Base-by-base conservation (phyloP, 2,888 invertebrate genomes). In the Napeogenes inachia region DNA sequence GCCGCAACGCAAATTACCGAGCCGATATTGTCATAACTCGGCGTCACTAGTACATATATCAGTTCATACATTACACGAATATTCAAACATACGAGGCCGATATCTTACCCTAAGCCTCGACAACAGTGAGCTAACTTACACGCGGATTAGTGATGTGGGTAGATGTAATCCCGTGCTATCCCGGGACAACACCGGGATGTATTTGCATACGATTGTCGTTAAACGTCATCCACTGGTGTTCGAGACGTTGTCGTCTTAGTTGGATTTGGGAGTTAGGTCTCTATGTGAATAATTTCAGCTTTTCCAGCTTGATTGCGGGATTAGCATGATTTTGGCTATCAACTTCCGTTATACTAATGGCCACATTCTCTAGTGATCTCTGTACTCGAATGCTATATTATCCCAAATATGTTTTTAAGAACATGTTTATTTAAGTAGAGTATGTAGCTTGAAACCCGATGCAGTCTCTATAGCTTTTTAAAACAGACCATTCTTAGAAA, bases 131-230 rank as follows among this genome's bases (percentile, higher is more conserved):
- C 75, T 80, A 79, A 75, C 80, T 79, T 74, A 76, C 74, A 73
- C 69, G 60, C 21, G 83, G 84, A 84, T 84, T 85, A 84, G 80
- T 79, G 80, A 79, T 75, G 83, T 81, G 73, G 75, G 76, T 75
- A 72, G 70, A 70, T 70, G 75, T 81, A 76, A 80, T 79, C 84
- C 80, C 73, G 76, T 59, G 58, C 75, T 75, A 81, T 81, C 78
- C 79, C 76, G 77, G 80, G 76, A 71, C 73, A 72, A 73, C 71
- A 70, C 71, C 62, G 68, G 69, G 71, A 57, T 64, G 63, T 69
- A 89, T 89, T 88, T 87, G 87, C 89, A 89, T 89, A 82, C 78
- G 76, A 81, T 81, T 70, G 78, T 81, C 82, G 87, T 89, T 87
- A 87, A 79, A 76, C 76, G 86, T 88, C 87, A 87, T 87, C 82